Conservation (phyloP, 1,140 invertebrate species). For the Pentalonia nigronervosa region DNA sequence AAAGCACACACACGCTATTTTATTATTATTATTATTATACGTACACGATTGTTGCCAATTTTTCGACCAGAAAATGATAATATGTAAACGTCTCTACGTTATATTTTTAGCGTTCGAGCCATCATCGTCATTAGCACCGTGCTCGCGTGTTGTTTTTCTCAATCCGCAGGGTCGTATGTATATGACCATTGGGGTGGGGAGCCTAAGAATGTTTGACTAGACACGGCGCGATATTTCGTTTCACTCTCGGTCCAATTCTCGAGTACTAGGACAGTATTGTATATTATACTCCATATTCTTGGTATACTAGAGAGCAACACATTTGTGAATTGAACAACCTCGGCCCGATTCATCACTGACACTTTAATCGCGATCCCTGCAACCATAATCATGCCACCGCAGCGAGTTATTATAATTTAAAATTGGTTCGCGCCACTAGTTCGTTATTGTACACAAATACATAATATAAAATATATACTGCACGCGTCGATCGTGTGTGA, state of each 20-base stretch:
- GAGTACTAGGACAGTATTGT: background rate
- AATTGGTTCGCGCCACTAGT: background rate
- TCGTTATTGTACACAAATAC: background rate
- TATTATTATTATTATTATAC: background rate
- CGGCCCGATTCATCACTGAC: background rate
- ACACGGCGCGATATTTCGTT: background rate
- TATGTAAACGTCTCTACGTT: background rate
- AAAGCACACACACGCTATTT: background rate
- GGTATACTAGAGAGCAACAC: background rate
- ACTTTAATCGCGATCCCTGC: background rate
- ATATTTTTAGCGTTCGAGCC: slow-evolving; percentile 40
- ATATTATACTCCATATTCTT: background rate
- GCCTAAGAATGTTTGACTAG: background rate
- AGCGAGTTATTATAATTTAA: background rate
- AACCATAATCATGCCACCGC: background rate
- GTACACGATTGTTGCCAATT: slow-evolving; percentile 39
- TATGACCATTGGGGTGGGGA: background rate
- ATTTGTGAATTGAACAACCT: background rate
- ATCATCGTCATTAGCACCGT: background rate
- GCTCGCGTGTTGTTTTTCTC: background rate
- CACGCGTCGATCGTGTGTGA: background rate
- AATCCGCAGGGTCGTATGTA: background rate
- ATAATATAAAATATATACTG: background rate
- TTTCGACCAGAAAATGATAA: slow-evolving; percentile 45
- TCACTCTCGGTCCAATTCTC: background rate